Conservation (phyloP, 2,888 invertebrate genomes). For the Patella depressa region DNA sequence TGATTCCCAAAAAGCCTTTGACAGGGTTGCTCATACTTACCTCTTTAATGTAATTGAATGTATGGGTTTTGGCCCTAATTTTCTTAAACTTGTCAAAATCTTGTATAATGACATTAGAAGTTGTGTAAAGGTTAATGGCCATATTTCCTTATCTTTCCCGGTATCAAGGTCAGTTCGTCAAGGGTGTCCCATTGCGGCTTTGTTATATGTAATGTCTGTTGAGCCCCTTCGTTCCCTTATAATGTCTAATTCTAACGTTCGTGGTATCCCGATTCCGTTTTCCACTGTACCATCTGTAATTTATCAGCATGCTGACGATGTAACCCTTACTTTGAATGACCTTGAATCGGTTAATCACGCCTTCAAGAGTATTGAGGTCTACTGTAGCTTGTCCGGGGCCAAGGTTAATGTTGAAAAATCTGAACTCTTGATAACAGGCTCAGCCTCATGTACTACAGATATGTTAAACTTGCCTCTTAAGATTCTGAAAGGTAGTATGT, state of each 20-base stretch:
- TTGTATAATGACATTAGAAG: conserved; percentile 38
- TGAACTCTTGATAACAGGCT: neutral
- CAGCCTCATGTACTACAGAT: neutral
- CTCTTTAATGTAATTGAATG: conserved; percentile 35
- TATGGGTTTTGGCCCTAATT: conserved; percentile 40
- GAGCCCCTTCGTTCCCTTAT: neutral
- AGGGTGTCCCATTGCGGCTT: neutral
- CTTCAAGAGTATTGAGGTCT: neutral
- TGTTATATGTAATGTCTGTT: neutral
- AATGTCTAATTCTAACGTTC: neutral
- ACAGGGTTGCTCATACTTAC: conserved; percentile 41
- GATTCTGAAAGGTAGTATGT: neutral
- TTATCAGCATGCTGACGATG: neutral
- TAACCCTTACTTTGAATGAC: neutral
- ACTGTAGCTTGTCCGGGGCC: neutral
- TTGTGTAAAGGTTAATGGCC: conserved; percentile 37
- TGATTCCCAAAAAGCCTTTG: conserved; percentile 49
- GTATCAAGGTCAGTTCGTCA: neutral
- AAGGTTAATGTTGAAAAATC: neutral
- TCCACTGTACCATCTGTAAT: neutral
- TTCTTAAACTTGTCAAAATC: conserved; percentile 41
- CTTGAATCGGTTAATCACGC: neutral
- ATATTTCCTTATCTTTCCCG: conserved; percentile 30
- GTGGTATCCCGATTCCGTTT: neutral
- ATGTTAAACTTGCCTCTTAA: neutral